Evolutionary conservation across 2,113 vertebrate genomes (phyloP), one percentile per base, ranked within the genome.

Genomic region (Eulemur macaco): DNA sequence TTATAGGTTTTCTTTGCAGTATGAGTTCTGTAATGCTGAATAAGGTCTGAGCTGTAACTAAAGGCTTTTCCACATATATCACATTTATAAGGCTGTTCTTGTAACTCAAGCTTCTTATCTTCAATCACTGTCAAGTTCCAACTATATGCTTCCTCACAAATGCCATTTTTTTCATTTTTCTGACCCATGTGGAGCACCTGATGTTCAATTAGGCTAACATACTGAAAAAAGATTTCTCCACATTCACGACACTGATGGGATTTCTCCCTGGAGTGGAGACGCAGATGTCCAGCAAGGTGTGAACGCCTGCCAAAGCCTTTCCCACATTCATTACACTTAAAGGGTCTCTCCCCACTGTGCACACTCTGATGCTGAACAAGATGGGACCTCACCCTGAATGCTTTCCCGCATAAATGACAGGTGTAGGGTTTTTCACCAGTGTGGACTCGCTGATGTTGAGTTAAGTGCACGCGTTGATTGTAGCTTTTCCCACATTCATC

Each of bases 281-380:
- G 94, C 54, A 97, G 96, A 82, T 98, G 98, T 47, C 98, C 98
- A 13, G 98, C 97, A 7, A 98, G 97, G 80, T 98, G 98, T 7
- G 98, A 97, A 7, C 98, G 94, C 39, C 98, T 89, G 9, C 97
- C 97, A 29, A 98, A 98, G 58, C 97, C 94, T 82, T 97, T 98
- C 50, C 97, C 97, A 17, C 98, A 98, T 78, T 98, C 98, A 0
- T 39, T 84, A 60, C 97, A 98, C 20, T 97, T 97, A n/a, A 97
- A 98, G 23, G 98, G 98, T 68, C 97, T 95, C 94, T 98, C 97
- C 15, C 97, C 97, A 0, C 98, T 98, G 91, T 98, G 98, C 66
- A 98, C 97, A 12, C 98, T 98, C 94, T 98, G 97, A 37, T 98
- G 98, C 52, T 98, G 98, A 5, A 98, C 97, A 7, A 98, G 98